These are phyloP conservation scores for Falco naumanni DNA, from an alignment of 2,797 vertebrate genomes.

Conservation along the genomic window DNA sequence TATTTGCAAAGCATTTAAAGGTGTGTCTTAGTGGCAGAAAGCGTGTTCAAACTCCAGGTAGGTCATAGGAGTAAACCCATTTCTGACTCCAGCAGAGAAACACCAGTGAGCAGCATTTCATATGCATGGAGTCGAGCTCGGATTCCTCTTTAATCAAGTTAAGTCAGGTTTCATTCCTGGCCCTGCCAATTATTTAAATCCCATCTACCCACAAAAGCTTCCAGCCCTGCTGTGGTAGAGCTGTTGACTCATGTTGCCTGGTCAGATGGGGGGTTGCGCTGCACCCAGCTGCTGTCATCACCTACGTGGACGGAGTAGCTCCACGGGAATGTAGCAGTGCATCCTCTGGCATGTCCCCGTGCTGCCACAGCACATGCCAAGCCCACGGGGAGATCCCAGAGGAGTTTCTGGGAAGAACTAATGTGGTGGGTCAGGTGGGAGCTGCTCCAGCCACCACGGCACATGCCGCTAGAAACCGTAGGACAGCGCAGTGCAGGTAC, in stretches of 20 bases:
- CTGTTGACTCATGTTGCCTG: not conserved
- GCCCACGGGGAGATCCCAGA: not conserved
- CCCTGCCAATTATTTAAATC: conserved; percentile 39
- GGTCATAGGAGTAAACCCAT: not conserved
- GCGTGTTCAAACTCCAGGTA: not conserved
- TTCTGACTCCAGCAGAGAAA: conserved; percentile 8
- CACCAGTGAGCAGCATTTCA: not conserved
- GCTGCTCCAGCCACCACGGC: not conserved
- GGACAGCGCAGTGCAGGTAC: fast-evolving
- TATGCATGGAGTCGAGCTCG: not conserved
- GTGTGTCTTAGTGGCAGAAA: conserved; percentile 35
- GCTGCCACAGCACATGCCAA: fast-evolving
- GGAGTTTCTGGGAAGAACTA: not conserved
- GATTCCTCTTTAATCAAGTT: not conserved
- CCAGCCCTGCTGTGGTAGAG: not conserved
- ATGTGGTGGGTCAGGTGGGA: fast-evolving
- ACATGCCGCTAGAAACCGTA: not conserved
- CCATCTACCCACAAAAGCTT: not conserved
- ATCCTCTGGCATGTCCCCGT: not conserved
- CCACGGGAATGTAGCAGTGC: not conserved
- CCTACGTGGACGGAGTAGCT: fast-evolving
- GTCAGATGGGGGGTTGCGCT: not conserved
- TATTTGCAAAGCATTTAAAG: conserved; percentile 60
- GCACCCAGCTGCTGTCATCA: not conserved
- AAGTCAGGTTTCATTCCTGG: not conserved